phyloP scores from a whole-genome alignment of 30 jellyfish, hydroid and myxozoan genomes.

The Catostylus mosaicus region DNA sequence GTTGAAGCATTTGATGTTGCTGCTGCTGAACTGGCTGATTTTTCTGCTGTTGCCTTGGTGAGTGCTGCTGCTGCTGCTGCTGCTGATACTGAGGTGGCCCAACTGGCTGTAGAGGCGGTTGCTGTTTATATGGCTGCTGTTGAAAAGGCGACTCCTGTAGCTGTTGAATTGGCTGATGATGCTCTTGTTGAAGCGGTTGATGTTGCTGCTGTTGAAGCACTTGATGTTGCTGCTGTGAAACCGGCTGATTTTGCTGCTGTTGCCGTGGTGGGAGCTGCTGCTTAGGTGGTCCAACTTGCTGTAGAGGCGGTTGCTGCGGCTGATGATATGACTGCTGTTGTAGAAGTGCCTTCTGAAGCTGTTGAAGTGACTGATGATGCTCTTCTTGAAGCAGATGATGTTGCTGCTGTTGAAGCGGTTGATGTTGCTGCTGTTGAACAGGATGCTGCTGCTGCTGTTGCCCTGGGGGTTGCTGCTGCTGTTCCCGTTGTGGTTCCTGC shows the following conservation, averaged over 20 bases:
- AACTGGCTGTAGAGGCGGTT: background rate
- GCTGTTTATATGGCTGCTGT: conserved; percentile 21
- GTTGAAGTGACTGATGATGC: conserved; percentile 13
- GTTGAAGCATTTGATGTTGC: background rate
- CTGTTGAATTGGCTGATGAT: conserved; percentile 17
- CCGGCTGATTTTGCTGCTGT: conserved; percentile 22
- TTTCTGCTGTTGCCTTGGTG: conserved; percentile 22
- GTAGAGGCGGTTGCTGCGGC: background rate
- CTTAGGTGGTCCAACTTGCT: conserved; percentile 5
- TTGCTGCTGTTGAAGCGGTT: conserved; percentile 23
- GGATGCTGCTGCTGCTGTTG: conserved; percentile 24
- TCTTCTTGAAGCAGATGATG: conserved; percentile 11
- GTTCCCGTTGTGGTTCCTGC: background rate
- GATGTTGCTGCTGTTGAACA: conserved; percentile 19
- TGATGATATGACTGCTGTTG: conserved; percentile 18
- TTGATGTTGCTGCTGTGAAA: conserved; percentile 17
- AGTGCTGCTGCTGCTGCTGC: conserved; percentile 6
- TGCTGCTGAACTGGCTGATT: conserved; percentile 11
- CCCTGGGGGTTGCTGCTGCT: background rate
- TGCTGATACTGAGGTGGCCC: background rate
- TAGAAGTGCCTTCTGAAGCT: background rate
- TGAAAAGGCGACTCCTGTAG: conserved; percentile 11
- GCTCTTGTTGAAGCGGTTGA: conserved; percentile 29
- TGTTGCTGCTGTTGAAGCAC: conserved; percentile 15
- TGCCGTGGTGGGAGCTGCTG: conserved; percentile 23